These are phyloP conservation scores for Lindbergichthys nudifrons DNA, from an alignment of 2,797 vertebrate species.

Conservation along the genomic window DNA sequence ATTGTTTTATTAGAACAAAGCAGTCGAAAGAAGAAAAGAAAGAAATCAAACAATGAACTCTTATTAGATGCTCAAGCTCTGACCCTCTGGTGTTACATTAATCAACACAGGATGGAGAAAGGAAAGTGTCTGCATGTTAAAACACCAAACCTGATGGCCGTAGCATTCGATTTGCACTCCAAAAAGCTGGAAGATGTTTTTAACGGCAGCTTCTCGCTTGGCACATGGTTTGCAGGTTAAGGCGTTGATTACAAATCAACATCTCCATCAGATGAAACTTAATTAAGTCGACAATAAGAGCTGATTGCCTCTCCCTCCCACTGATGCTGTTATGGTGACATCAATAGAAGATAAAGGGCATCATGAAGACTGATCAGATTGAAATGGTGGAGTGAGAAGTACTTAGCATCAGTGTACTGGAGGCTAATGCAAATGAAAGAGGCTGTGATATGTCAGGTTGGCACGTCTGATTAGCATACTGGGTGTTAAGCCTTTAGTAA, in stretches of 20 bases:
- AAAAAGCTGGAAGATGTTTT: conserved; percentile 13
- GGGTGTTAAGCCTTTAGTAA: not conserved
- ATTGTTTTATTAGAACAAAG: conserved; percentile 10
- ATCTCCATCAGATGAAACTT: conserved; percentile 66
- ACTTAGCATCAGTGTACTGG: conserved; percentile 10
- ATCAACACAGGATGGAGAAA: conserved; percentile 19
- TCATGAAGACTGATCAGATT: conserved; percentile 44
- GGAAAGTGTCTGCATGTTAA: not conserved
- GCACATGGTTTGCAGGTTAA: conserved; percentile 45
- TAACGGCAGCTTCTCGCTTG: conserved; percentile 23
- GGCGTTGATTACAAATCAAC: conserved; percentile 68
- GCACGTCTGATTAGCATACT: not conserved
- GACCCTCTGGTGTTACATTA: not conserved
- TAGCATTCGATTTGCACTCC: not conserved
- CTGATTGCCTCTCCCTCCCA: conserved; percentile 72
- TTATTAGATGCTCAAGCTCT: not conserved
- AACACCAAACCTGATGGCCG: not conserved
- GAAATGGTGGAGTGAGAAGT: conserved; percentile 29
- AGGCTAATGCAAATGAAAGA: conserved; percentile 35
- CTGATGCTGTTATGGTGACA: conserved; percentile 58
- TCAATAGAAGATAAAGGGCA: conserved; percentile 54
- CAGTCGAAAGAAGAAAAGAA: not conserved
- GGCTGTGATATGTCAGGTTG: conserved; percentile 5
- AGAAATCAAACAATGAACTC: not conserved
- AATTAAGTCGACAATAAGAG: conserved; percentile 74